Evolutionary conservation across 1,140 invertebrate genomes (phyloP).

Genomic region (Heliothis subflexa): DNA sequence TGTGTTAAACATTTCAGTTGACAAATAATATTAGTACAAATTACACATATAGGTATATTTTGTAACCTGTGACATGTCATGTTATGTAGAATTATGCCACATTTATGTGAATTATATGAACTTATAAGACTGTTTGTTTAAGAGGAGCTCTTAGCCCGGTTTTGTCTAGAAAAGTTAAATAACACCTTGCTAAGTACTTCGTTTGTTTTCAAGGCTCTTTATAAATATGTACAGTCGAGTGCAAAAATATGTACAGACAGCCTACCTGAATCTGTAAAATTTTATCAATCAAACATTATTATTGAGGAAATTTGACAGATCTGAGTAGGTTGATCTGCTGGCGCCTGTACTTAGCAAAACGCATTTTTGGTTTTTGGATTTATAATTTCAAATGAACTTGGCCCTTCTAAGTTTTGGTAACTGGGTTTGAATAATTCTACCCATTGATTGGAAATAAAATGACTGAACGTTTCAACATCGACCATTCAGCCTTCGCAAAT

Average conservation of each 20-base stretch:
- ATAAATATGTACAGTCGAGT: too few relatives aligned
- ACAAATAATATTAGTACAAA: neutral
- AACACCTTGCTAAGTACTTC: neutral
- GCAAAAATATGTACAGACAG: too few relatives aligned
- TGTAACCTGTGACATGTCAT: slow-evolving; percentile 42
- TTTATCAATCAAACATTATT: too few relatives aligned
- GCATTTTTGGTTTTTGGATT: neutral
- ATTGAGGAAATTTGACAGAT: too few relatives aligned
- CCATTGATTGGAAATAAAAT: too few relatives aligned
- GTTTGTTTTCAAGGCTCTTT: neutral
- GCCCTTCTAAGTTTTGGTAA: neutral
- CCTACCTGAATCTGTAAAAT: too few relatives aligned
- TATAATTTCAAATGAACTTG: neutral
- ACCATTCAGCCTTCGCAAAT: neutral
- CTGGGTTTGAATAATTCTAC: too few relatives aligned
- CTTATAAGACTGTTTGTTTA: slow-evolving; percentile 15
- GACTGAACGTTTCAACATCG: neutral
- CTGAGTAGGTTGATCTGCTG: too few relatives aligned
- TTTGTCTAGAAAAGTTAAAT: neutral
- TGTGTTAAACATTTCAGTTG: slow-evolving; percentile 11
- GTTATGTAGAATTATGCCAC: slow-evolving; percentile 46
- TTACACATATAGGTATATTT: neutral
- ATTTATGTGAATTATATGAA: slow-evolving; percentile 44
- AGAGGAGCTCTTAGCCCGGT: neutral
- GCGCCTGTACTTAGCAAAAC: too few relatives aligned